These are phyloP conservation scores for Branchellion lobata DNA, from an alignment of 2,888 invertebrate species.

Conservation along the genomic window DNA sequence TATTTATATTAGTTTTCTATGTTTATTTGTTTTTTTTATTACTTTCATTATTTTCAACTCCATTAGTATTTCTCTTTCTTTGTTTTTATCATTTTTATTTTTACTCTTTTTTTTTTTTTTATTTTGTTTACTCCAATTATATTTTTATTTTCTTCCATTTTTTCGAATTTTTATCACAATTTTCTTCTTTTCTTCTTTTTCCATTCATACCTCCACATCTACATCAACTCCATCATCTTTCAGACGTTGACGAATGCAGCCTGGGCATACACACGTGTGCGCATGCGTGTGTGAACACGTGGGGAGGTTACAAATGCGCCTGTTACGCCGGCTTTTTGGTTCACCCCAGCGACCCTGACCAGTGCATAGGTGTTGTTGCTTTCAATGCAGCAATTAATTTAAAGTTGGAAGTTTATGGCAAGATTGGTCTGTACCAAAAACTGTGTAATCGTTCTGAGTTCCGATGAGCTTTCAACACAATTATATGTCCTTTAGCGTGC, in stretches of 20 bases:
- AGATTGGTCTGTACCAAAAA: no score
- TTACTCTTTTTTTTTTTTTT: background rate
- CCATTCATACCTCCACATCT: background rate
- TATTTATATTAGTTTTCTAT: background rate
- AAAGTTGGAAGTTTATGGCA: no score
- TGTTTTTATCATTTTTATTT: constrained; percentile 31
- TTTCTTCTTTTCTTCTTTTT: background rate
- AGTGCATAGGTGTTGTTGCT: background rate
- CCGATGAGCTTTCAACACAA: no score
- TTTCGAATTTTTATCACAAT: constrained; percentile 25
- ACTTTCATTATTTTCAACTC: no score
- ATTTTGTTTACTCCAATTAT: constrained; percentile 11
- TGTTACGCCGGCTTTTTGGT: background rate
- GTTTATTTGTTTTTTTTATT: background rate
- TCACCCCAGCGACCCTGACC: background rate
- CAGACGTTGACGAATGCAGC: background rate
- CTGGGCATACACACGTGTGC: background rate
- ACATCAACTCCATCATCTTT: no score
- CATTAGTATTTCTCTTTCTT: background rate
- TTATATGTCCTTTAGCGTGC: no score
- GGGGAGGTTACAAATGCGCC: background rate
- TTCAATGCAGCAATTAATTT: background rate
- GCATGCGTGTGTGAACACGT: background rate
- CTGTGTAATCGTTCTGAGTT: no score
- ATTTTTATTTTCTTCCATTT: background rate